A percentile compares a stretch with the other conserved stretches of the same genome.
These are phyloP conservation scores for Sinocyclocheilus anshuiensis DNA, from an alignment of 2,113 vertebrate genomes.

Conservation along the genomic window DNA sequence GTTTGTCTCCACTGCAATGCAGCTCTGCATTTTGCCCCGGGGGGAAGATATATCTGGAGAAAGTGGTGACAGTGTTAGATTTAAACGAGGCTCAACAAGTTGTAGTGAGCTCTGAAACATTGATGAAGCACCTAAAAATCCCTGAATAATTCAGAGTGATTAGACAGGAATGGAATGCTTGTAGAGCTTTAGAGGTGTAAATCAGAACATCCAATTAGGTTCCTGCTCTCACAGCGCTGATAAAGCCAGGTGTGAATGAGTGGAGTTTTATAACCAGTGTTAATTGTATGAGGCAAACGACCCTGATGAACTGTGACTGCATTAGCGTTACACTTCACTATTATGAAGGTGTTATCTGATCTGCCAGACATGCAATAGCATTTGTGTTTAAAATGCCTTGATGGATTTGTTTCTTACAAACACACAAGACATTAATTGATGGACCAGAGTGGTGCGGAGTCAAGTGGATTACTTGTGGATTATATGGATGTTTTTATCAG, in stretches of 20 bases:
- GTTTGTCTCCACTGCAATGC: neutral
- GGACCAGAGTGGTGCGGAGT: no score
- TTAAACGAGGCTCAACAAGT: conserved; percentile 25
- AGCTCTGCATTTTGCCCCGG: neutral
- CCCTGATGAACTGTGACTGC: conserved; percentile 54
- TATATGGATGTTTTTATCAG: neutral
- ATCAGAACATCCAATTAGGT: conserved; percentile 49
- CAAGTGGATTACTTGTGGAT: no score
- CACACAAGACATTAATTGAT: neutral
- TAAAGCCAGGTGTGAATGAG: conserved; percentile 48
- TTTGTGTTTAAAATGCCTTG: neutral
- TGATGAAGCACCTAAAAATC: conserved; percentile 28
- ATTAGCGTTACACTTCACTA: conserved; percentile 53
- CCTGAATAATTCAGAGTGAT: conserved; percentile 39
- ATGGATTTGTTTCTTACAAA: neutral
- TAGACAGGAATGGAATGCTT: conserved; percentile 32
- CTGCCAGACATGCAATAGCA: conserved; percentile 47
- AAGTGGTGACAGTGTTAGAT: conserved; percentile 21
- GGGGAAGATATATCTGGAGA: neutral
- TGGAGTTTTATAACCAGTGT: conserved; percentile 39
- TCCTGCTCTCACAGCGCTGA: conserved; percentile 6
- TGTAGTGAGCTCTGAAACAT: conserved; percentile 7
- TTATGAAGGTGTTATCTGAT: conserved; percentile 55
- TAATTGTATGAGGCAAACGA: conserved; percentile 44
- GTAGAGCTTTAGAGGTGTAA: conserved; percentile 41